phyloP scores from a whole-genome alignment of 1,140 invertebrate species.

The Acromyrmex charruanus region DNA sequence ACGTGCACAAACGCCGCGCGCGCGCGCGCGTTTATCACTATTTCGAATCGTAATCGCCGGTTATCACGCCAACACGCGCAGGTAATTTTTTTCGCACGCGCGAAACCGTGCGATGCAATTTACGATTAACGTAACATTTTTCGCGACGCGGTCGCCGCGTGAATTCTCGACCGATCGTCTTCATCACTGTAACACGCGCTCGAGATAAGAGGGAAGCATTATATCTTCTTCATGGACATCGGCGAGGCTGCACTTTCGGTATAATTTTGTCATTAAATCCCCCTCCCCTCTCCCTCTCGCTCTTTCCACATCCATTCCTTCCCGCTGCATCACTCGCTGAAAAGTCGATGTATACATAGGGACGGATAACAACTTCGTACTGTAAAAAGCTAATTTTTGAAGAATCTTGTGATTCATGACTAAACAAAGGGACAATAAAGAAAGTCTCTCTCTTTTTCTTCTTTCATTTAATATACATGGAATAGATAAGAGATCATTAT shows the following conservation, averaged over 20 bases:
- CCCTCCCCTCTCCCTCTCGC: constrained; percentile 19
- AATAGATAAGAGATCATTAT: background rate
- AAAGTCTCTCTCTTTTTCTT: constrained; percentile 13
- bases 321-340: background rate
- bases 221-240: constrained; percentile 71
- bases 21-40: constrained; percentile 27
- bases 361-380: background rate
- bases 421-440: background rate
- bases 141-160: constrained; percentile 16
- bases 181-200: constrained; percentile 61
- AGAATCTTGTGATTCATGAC: background rate
- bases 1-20: background rate
- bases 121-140: constrained; percentile 55
- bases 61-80: constrained; percentile 47
- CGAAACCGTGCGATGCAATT: constrained; percentile 51
- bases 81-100: constrained; percentile 53
- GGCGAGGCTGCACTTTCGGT: constrained; percentile 70
- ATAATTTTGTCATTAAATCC: constrained; percentile 82
- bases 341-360: constrained; percentile 11
- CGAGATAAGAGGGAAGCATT: constrained; percentile 67
- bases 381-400: background rate
- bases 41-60: constrained; percentile 49
- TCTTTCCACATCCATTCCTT: background rate
- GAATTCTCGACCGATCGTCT: constrained; percentile 50
- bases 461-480: background rate